Evolutionary conservation across 2,888 invertebrate species (phyloP).

Genomic region (Myathropa florea): DNA sequence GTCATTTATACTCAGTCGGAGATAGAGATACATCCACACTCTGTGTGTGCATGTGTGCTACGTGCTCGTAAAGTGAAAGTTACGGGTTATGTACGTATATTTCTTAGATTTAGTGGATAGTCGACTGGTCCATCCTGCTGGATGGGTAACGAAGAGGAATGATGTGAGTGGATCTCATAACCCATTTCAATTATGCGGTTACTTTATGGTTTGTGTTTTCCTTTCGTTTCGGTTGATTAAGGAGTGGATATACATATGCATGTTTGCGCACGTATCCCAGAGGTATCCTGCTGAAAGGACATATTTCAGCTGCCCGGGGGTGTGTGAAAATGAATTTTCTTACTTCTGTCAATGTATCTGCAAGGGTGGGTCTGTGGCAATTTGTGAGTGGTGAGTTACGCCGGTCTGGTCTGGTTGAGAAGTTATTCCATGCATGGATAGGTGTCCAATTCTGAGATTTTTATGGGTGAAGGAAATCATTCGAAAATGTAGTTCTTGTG

Average conservation of each 20-base stretch:
- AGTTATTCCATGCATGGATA: neutral
- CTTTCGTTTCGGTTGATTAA: slow-evolving; percentile 43
- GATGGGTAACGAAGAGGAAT: slow-evolving; percentile 45
- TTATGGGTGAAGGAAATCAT: no score
- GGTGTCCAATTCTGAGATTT: neutral
- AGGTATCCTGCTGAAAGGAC: neutral
- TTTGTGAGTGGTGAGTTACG: neutral
- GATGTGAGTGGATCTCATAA: slow-evolving; percentile 48
- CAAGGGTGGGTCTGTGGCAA: neutral
- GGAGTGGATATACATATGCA: neutral
- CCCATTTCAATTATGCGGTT: slow-evolving; percentile 63
- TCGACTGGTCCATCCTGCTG: neutral
- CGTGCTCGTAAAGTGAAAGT: slow-evolving; percentile 35
- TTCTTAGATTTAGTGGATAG: slow-evolving; percentile 22
- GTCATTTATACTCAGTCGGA: slow-evolving; percentile 41
- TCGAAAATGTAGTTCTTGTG: no score
- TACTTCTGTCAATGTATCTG: neutral
- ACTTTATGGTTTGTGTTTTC: slow-evolving; percentile 52
- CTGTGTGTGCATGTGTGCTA: neutral
- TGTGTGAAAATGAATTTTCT: slow-evolving; percentile 42
- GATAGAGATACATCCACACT: slow-evolving; percentile 25
- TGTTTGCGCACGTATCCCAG: no score
- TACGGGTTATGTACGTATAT: slow-evolving; percentile 11
- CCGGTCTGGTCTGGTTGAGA: no score
- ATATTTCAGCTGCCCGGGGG: neutral